These are phyloP conservation scores for Acleris sparsana DNA, from an alignment of 2,888 invertebrate species.

Conservation along the genomic window DNA sequence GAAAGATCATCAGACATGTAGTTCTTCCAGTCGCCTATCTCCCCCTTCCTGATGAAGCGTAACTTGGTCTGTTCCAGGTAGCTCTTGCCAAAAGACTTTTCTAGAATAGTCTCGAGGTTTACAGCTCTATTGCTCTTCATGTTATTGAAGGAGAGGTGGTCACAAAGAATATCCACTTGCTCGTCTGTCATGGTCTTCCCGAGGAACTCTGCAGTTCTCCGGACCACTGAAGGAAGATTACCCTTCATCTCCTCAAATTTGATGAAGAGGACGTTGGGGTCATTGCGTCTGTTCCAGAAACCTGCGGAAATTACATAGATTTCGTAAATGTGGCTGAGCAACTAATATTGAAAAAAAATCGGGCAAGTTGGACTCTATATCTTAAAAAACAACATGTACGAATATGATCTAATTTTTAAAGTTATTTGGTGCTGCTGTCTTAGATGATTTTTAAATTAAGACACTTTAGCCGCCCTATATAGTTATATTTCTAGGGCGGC, in stretches of 20 bases:
- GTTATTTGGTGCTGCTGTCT: no score
- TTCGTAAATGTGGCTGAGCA: not conserved
- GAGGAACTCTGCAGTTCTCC: conserved; percentile 88
- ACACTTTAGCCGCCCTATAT: no score
- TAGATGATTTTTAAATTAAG: no score
- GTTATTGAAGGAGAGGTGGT: conserved; percentile 90
- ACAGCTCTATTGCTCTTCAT: conserved; percentile 93
- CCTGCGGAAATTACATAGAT: conserved; percentile 53
- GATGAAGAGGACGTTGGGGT: conserved; percentile 89
- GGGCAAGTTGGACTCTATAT: no score
- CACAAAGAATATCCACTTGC: conserved; percentile 86
- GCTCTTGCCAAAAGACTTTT: conserved; percentile 76
- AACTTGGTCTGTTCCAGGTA: conserved; percentile 76
- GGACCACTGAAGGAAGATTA: conserved; percentile 86
- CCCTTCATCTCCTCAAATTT: conserved; percentile 93
- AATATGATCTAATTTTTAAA: no score
- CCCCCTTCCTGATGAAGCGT: conserved; percentile 90
- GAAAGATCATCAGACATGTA: conserved; percentile 89
- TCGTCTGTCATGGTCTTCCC: conserved; percentile 86
- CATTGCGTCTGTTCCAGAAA: conserved; percentile 88
- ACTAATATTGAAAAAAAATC: not conserved
- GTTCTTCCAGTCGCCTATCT: conserved; percentile 91
- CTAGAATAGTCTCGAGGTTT: conserved; percentile 87
- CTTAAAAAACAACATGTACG: no score
- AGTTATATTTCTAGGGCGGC: no score